A percentile compares a stretch with the other conserved stretches of the same genome.
Evolutionary conservation across 2,797 vertebrate genomes (phyloP).

Genomic region (Macropus fuliginosus): DNA sequence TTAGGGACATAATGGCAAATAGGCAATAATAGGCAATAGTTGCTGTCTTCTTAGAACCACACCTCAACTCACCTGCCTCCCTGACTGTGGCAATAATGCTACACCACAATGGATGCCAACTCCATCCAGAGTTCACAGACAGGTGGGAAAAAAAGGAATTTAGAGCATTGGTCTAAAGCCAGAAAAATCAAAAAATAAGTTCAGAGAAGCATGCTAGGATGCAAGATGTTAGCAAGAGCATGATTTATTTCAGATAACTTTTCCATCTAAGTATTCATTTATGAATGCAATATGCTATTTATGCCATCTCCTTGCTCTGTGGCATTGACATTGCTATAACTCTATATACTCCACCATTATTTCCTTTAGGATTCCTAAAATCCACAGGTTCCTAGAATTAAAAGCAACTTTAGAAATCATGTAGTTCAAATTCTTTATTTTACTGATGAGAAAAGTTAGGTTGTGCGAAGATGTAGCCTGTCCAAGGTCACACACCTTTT

Average conservation of each 20-base stretch:
- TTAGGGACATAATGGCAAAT: not conserved
- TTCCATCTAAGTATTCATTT: not conserved
- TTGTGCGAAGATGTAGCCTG: constrained; percentile 24
- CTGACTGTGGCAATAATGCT: not conserved
- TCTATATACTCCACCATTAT: not conserved
- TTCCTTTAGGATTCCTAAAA: not conserved
- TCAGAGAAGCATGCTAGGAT: not conserved
- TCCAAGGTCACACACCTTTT: constrained; percentile 7
- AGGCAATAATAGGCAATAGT: not conserved
- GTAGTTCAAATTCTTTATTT: not conserved
- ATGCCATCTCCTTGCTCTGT: not conserved
- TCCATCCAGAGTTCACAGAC: not conserved
- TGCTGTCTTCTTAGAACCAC: not conserved
- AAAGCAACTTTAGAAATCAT: constrained; percentile 17
- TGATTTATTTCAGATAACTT: not conserved
- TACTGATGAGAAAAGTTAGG: not conserved
- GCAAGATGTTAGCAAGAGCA: not conserved
- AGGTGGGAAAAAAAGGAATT: not conserved
- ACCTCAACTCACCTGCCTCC: not conserved
- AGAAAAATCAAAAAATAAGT: not conserved
- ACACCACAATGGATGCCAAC: not conserved
- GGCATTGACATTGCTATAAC: not conserved
- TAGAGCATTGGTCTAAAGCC: not conserved
- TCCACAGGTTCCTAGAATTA: constrained; percentile 36
- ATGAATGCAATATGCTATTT: not conserved